Evolutionary conservation across 2,888 invertebrate species (phyloP), one percentile per base, ranked within the genome.

Genomic region (Malthinus flaveolus): DNA sequence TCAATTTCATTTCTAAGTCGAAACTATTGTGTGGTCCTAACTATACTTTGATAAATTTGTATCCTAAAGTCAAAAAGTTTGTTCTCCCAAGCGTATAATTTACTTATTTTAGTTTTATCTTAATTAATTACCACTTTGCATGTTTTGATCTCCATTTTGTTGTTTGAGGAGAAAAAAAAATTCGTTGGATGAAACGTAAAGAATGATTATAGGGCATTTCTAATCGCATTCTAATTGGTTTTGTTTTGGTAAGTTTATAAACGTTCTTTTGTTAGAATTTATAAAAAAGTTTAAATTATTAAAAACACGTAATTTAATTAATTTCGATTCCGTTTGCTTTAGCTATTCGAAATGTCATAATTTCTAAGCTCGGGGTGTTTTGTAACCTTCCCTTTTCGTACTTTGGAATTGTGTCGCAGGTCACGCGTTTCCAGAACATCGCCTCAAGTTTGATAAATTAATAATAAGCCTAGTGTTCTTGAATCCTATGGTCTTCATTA

Each of bases 391-490:
- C 15, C 31, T 44, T 31, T 13, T 44, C 37, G 46, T 36, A 42
- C 35, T 36, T 37, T 37, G 15, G 44, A 59, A 55, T 59, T 55
- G 54, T 59, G 59, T 59, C 59, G 50, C 59, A 55, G 51, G 59
- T 60, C 56, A 56, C 59, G 56, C 55, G 55, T 47, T 56, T 60
- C 59, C 56, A 56, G 59, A 51, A 55, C 59, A 60, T 60, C 56
- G 59, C 59, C 51, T 60, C 51, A 51, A 60, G 52, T 60, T 52
- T 60, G 59, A 60, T 60, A 60, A 60, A 60, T 60, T 60, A 60
- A 56, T 60, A 60, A 60, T 60, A 60, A 60, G 59, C 45, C 49
- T 45, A 56, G 59, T 56, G 50, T 55, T 56, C 59, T 59, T 48
- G 56, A 56, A 56, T 56, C 48, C 59, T 50, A n/a, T 51, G 37